phyloP scores from a whole-genome alignment of 2,888 invertebrate species.

The Noctua comes region DNA sequence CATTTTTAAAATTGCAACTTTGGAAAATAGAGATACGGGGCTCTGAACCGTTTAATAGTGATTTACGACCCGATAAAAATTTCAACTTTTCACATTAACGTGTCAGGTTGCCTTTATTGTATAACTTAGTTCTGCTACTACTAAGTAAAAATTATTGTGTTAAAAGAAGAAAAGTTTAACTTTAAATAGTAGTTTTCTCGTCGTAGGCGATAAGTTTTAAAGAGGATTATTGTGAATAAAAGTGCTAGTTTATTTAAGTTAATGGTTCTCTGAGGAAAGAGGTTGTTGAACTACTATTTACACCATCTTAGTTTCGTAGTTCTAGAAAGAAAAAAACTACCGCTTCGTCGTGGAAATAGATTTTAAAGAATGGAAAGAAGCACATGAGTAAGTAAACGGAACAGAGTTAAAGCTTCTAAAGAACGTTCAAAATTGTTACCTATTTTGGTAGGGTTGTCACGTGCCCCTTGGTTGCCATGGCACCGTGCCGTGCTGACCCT shows the following conservation, averaged over 20 bases:
- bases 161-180: constrained; percentile 36
- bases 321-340: neutral
- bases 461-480: no score
- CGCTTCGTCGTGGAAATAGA: neutral
- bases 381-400: no score
- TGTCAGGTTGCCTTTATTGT: constrained; percentile 61
- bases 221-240: constrained; percentile 34
- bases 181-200: constrained; percentile 36
- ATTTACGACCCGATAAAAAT: constrained; percentile 68
- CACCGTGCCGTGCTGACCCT: no score
- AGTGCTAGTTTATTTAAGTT: constrained; percentile 23
- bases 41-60: constrained; percentile 66
- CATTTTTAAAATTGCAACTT: constrained; percentile 72
- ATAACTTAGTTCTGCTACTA: constrained; percentile 54
- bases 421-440: no score
- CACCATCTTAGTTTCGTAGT: neutral
- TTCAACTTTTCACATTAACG: constrained; percentile 67
- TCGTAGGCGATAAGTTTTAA: constrained; percentile 24
- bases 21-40: constrained; percentile 69
- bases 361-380: neutral
- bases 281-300: neutral
- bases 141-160: constrained; percentile 63
- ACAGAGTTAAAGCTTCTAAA: no score
- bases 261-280: constrained; percentile 1
- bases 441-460: no score